Evolutionary conservation across 2,113 vertebrate genomes (phyloP), one percentile per base, ranked within the genome.

Genomic region (Petromus typicus): DNA sequence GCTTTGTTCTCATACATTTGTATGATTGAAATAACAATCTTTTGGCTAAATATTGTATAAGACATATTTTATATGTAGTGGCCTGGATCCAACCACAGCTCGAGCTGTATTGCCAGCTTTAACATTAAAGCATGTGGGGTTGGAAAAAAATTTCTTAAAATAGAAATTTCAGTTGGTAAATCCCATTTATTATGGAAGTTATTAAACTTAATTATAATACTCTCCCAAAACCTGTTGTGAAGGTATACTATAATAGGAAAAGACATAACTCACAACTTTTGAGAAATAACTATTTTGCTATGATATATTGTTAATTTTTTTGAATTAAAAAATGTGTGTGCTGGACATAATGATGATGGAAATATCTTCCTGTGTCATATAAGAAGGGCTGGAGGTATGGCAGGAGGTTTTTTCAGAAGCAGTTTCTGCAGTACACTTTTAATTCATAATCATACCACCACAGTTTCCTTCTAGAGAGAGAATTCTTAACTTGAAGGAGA

Each of bases 31-130:
- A 92, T 91, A 71, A 93, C 37, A 87, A 25, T 2, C 63, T 82
- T 95, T 78, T 66, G 48, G n/a, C 51, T 34, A 79, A 86, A 80
- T 89, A 30, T 76, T 78, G 51, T 83, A 3, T 86, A 83, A 95
- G 79, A 79, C 93, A 88, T 93, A 82, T 63, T 95, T 94, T 73
- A 73, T 79, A 85, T 56, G 48, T 48, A 51, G 48, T 91, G 64
- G 75, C 27, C 56, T 7, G 22, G 37, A 40, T 43, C 71, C 51
- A 82, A 93, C 43, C 73, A 45, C 43, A 45, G 43, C 27, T 76
- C 30, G 43, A 48, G 43, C 25, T 48, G 14, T 16, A 48, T 66
- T 30, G 63, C 25, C 78, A 92, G 73, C 14, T 27, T 22, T 17
- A 27, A 3, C 7, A 61, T 69, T 83, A 86, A 92, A 69, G 54